Conservation (phyloP, 2,888 invertebrate species). For the Seladonia tumulorum region DNA sequence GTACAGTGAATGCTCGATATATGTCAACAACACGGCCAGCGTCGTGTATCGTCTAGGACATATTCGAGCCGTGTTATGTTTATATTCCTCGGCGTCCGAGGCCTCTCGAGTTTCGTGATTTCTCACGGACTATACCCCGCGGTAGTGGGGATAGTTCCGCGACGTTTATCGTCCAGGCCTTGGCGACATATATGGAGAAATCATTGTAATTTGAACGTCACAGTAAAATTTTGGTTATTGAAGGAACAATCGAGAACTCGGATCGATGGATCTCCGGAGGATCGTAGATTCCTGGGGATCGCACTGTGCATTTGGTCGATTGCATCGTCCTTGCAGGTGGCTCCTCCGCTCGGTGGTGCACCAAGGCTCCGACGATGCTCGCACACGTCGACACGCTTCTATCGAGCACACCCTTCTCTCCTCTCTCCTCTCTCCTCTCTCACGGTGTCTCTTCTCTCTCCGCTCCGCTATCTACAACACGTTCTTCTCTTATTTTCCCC, state of each 20-base stretch:
- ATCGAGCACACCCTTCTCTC: constrained; percentile 16
- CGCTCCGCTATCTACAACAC: neutral
- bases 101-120: too few species aligned
- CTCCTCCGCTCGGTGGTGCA: constrained; percentile 71
- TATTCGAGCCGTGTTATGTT: too few species aligned
- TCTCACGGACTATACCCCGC: too few species aligned
- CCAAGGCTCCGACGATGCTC: constrained; percentile 59
- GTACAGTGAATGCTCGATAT: too few species aligned
- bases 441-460: neutral
- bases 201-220: too few species aligned
- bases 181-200: too few species aligned
- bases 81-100: too few species aligned
- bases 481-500: constrained; percentile 28
- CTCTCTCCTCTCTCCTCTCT: constrained; percentile 13
- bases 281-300: constrained; percentile 46
- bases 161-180: too few species aligned
- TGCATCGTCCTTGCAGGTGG: constrained; percentile 67
- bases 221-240: neutral
- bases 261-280: neutral
- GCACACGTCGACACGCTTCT: constrained; percentile 29
- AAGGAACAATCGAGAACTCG: neutral
- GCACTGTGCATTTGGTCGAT: constrained; percentile 44
- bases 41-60: too few species aligned
- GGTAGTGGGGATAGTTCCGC: too few species aligned
- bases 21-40: too few species aligned